Percentiles rank a stretch among this genome's conserved stretches.
Evolutionary conservation across 2,113 vertebrate species (phyloP).

Genomic region (Proteles cristata): DNA sequence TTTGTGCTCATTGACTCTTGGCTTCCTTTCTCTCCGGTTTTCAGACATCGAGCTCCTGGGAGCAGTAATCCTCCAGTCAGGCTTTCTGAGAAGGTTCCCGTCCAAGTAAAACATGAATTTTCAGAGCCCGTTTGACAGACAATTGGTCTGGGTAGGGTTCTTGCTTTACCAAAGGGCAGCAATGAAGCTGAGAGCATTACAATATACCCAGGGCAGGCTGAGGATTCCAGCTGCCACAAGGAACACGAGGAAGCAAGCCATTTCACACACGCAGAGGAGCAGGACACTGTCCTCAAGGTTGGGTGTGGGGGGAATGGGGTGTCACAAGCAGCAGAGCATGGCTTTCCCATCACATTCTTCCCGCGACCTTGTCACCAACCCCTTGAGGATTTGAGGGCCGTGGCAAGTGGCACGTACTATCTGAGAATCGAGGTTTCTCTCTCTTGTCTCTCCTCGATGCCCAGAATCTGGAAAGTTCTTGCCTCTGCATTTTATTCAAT

Average conservation of each 20-base stretch:
- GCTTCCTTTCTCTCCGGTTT: conserved; percentile 53
- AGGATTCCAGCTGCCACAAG: neutral
- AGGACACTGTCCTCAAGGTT: neutral
- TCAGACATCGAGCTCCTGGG: conserved; percentile 26
- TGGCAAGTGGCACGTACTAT: fast-evolving
- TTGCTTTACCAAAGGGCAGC: neutral
- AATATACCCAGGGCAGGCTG: neutral
- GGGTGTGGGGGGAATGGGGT: neutral
- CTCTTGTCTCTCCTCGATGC: neutral
- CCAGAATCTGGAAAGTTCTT: neutral
- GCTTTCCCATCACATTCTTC: neutral
- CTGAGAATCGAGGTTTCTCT: neutral
- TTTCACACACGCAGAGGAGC: neutral
- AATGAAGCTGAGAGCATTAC: neutral
- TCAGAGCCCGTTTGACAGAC: conserved; percentile 33
- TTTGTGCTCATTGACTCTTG: neutral
- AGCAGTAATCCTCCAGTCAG: conserved; percentile 45
- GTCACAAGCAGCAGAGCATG: fast-evolving
- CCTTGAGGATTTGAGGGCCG: neutral
- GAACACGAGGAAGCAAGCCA: neutral
- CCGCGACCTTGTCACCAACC: neutral
- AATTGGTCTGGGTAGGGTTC: neutral
- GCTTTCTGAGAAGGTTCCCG: conserved; percentile 43
- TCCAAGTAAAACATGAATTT: conserved; percentile 46
- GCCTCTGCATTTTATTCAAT: fast-evolving